phyloP scores from a whole-genome alignment of 2,797 vertebrate genomes.

The Taenioides sp. region DNA sequence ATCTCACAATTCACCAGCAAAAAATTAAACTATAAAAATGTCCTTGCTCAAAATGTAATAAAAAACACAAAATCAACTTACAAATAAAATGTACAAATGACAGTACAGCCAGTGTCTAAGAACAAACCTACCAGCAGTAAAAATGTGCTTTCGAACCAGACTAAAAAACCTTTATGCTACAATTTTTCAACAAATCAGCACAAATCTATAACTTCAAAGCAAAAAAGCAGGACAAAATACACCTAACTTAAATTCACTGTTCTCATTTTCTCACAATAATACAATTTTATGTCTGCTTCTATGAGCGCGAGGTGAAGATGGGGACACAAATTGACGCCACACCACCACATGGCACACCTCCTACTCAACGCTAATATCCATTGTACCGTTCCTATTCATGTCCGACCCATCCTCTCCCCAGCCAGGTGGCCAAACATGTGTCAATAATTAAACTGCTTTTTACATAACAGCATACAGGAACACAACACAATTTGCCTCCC shows the following conservation, averaged over 20 bases:
- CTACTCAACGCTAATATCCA: conserved; percentile 57
- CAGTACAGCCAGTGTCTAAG: too few species aligned
- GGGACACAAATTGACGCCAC: conserved; percentile 44
- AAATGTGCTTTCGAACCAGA: neutral
- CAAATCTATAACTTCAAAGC: conserved; percentile 69
- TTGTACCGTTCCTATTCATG: conserved; percentile 73
- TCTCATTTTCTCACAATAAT: conserved; percentile 42
- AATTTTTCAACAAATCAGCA: conserved; percentile 18
- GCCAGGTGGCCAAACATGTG: conserved; percentile 83
- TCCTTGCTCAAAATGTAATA: too few species aligned
- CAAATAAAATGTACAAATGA: too few species aligned
- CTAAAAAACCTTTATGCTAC: too few species aligned
- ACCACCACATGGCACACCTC: conserved; percentile 63
- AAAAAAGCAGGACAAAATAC: conserved; percentile 49
- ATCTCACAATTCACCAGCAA: too few species aligned
- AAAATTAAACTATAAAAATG: too few species aligned
- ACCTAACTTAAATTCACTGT: conserved; percentile 48
- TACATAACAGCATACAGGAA: conserved; percentile 81
- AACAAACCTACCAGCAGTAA: too few species aligned
- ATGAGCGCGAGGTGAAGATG: conserved; percentile 44
- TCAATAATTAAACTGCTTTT: conserved; percentile 83
- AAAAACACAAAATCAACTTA: too few species aligned
- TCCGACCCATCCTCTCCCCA: conserved; percentile 66
- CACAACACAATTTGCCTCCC: conserved; percentile 80
- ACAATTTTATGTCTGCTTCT: conserved; percentile 23